Evolutionary conservation across 2,797 vertebrate species (phyloP), one percentile per base, ranked within the genome.

Genomic region (Galagoides demidoff): DNA sequence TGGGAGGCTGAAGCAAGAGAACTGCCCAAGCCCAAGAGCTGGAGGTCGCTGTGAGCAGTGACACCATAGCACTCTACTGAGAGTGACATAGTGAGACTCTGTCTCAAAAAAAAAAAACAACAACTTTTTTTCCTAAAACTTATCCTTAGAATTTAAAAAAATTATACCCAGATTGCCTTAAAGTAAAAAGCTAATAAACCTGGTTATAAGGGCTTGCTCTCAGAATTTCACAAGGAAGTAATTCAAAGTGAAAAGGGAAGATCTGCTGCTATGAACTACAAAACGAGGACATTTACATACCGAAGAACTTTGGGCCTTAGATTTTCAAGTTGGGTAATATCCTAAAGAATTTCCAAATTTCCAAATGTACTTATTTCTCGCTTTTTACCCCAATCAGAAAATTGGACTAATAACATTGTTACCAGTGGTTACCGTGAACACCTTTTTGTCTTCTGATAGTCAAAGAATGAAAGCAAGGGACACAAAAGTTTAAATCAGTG

Each of bases 131-230:
- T 49, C 49, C 78, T 88, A 85, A 92, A 94, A 81, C 94, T 70
- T 70, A 92, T 79, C 31, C 43, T 39, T 59, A 74, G 52, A 92
- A 87, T 90, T 79, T 5, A 0, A 37, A 94, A 87, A 74, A 34
- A 78, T 68, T 83, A 92, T 86, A 55, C 27, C 55, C 83, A 90
- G 29, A 81, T 88, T 34, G 13, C 2, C 52, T 81, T n/a, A 94
- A 90, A 92, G 45, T 71, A 71, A 92, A 95, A 94, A 77, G n/a
- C 31, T 74, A 95, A 95, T 79, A 95, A 95, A 85, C 7, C 52
- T 66, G 27, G 77, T 59, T 89, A 59, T 43, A 71, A 63, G 37
- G 45, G 23, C 31, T 91, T 31, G 85, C 22, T 78, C 59, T 94
- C 79, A 77, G 78, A 37, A 85, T 52, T 76, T 83, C 64, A 71